These are phyloP conservation scores for Callospermophilus lateralis DNA, from an alignment of 2,113 vertebrate species.

Conservation along the genomic window DNA sequence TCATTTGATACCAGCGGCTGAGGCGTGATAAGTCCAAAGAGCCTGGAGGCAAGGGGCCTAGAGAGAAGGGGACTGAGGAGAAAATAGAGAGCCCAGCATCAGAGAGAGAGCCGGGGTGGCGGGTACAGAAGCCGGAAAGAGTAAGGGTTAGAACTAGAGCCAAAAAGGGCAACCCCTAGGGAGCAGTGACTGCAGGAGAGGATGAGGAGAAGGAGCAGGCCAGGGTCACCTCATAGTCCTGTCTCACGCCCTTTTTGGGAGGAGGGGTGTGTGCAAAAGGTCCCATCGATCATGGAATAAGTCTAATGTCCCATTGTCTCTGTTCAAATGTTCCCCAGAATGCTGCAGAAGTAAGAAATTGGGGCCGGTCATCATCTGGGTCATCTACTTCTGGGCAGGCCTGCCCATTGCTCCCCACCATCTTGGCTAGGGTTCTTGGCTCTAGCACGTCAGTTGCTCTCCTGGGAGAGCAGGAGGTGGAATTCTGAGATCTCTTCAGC, in stretches of 20 bases:
- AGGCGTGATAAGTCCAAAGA: constrained; percentile 82
- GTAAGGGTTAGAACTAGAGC: constrained; percentile 61
- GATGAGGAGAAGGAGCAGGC: background rate
- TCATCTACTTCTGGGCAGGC: no score
- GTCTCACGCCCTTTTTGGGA: background rate
- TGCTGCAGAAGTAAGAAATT: background rate
- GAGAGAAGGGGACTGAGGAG: constrained; percentile 1
- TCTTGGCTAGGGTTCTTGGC: background rate
- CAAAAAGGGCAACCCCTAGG: background rate
- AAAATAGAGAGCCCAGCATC: constrained; percentile 56
- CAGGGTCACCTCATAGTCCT: background rate
- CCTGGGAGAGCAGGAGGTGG: background rate
- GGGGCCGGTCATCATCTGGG: fast-evolving
- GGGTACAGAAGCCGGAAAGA: constrained; percentile 71
- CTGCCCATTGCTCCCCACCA: background rate
- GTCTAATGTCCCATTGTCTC: background rate
- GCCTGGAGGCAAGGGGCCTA: constrained; percentile 86
- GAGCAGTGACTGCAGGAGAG: background rate
- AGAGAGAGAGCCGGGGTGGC: constrained; percentile 62
- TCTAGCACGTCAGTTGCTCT: background rate
- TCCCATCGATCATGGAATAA: background rate
- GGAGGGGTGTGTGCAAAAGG: background rate
- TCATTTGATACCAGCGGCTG: constrained; percentile 83
- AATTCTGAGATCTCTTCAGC: background rate
- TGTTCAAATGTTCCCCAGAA: background rate